phyloP scores from a whole-genome alignment of 1,140 invertebrate genomes.

The Leucophenga varia region DNA sequence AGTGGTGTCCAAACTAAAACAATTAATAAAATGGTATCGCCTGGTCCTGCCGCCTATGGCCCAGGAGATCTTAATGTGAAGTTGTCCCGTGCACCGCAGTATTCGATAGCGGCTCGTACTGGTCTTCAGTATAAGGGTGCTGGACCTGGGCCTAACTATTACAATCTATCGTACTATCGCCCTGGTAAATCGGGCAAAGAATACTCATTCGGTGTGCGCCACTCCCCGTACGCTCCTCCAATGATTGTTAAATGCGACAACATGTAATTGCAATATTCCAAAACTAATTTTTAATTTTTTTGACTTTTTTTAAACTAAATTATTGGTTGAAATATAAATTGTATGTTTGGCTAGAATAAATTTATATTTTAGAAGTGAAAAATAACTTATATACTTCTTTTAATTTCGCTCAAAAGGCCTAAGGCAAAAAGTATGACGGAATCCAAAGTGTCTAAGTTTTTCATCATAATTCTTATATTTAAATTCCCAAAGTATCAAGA shows the following conservation, averaged over 20 bases:
- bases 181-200: slow-evolving; percentile 34
- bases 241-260: slow-evolving; percentile 55
- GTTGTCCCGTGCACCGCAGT: slow-evolving; percentile 47
- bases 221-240: slow-evolving; percentile 42
- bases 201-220: slow-evolving; percentile 44
- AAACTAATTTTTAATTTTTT: too few species aligned
- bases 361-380: too few species aligned
- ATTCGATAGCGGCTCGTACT: slow-evolving; percentile 46
- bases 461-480: too few species aligned
- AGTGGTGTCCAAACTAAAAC: slow-evolving; percentile 55
- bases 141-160: slow-evolving; percentile 57
- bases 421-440: too few species aligned
- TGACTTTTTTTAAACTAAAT: too few species aligned
- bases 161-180: slow-evolving; percentile 45
- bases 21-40: slow-evolving; percentile 53
- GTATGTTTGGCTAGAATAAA: too few species aligned
- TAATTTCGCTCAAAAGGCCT: too few species aligned
- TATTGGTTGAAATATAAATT: too few species aligned
- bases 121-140: slow-evolving; percentile 12
- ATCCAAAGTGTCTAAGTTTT: too few species aligned
- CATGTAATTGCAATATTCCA: slow-evolving; percentile 46
- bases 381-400: too few species aligned
- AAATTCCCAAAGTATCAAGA: too few species aligned
- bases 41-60: slow-evolving; percentile 63
- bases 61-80: slow-evolving; percentile 41